Evolutionary conservation across 2,797 vertebrate genomes (phyloP), one percentile per base, ranked within the genome.

Genomic region (Tapirus indicus): DNA sequence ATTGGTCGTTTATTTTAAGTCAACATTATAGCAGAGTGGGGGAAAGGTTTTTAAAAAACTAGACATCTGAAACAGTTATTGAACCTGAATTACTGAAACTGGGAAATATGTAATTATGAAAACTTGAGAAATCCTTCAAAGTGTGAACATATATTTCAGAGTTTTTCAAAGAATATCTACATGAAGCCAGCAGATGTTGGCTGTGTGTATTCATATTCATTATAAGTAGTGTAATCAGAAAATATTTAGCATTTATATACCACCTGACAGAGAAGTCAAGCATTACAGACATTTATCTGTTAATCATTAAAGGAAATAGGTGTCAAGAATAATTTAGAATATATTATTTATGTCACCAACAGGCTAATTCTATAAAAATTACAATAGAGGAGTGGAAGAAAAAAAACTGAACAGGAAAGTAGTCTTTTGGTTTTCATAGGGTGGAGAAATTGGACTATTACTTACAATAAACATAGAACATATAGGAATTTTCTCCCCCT

Each of bases 141-240:
- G 91, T 56, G 35, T 90, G 66, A 95, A 64, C 88, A 93, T 75
- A 80, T 68, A 92, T 96, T 96, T 85, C 35, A 89, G 74, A 92
- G 56, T 78, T 96, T 96, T 97, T 93, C 77, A 96, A 90, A 84
- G 41, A 83, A 17, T 88, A 72, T 94, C 74, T 91, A 88, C 49
- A 79, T 88, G 69, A 84, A 88, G 72, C 47, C 69, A 78, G 44
- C 69, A 80, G 88, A 94, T 94, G 78, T 96, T 95, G 44, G 20
- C 52, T 88, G 27, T 89, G 35, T 54, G 16, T 75, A 60, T n/a
- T 97, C 52, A 44, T 71, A 52, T 44, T 89, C 62, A 77, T 91
- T 87, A 66, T 54, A 88, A 94, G 11, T 79, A 83, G 38, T 87
- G 10, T 79, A 93, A 93, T 79, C 69, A 74, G 47, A 38, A 96